Evolutionary conservation across 1,140 invertebrate species (phyloP).

Genomic region (Pseudachorutes palmiensis): DNA sequence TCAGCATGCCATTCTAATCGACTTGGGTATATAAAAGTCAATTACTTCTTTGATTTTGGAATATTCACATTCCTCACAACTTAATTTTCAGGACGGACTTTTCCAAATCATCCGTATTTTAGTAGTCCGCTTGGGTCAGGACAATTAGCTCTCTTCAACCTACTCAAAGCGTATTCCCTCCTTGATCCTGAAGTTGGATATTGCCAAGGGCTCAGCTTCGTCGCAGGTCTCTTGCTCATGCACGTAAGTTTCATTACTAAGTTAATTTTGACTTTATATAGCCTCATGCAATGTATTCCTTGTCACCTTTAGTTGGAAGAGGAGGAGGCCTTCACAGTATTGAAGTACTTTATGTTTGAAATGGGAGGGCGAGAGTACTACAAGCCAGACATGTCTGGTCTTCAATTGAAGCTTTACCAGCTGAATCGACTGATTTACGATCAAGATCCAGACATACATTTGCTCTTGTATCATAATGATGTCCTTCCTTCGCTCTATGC

Average conservation of each 20-base stretch:
- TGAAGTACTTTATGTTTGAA: slow-evolving; percentile 84
- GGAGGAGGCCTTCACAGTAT: slow-evolving; percentile 72
- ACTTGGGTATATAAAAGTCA: slow-evolving; percentile 56
- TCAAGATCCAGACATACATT: slow-evolving; percentile 56
- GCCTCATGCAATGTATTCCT: slow-evolving; percentile 7
- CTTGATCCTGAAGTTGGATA: slow-evolving; percentile 90
- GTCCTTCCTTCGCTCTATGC: slow-evolving; percentile 88
- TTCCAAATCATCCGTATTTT: slow-evolving; percentile 88
- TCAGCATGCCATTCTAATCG: slow-evolving; percentile 89
- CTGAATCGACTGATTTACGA: slow-evolving; percentile 85
- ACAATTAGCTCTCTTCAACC: slow-evolving; percentile 85
- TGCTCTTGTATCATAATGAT: slow-evolving; percentile 75
- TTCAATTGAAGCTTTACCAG: slow-evolving; percentile 77
- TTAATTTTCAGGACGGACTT: slow-evolving; percentile 65
- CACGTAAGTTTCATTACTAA: slow-evolving; percentile 75
- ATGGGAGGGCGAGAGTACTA: slow-evolving; percentile 78
- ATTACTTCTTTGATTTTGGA: slow-evolving; percentile 1
- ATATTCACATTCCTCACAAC: neutral
- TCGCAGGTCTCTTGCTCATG: slow-evolving; percentile 81
- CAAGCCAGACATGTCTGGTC: slow-evolving; percentile 69
- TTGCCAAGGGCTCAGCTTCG: slow-evolving; percentile 90
- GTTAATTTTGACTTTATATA: neutral
- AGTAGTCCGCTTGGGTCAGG: slow-evolving; percentile 76
- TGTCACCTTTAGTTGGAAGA: slow-evolving; percentile 69
- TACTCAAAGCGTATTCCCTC: slow-evolving; percentile 91